These are phyloP conservation scores for Phaetusa simplex DNA, from an alignment of 2,113 vertebrate genomes.

Conservation along the genomic window DNA sequence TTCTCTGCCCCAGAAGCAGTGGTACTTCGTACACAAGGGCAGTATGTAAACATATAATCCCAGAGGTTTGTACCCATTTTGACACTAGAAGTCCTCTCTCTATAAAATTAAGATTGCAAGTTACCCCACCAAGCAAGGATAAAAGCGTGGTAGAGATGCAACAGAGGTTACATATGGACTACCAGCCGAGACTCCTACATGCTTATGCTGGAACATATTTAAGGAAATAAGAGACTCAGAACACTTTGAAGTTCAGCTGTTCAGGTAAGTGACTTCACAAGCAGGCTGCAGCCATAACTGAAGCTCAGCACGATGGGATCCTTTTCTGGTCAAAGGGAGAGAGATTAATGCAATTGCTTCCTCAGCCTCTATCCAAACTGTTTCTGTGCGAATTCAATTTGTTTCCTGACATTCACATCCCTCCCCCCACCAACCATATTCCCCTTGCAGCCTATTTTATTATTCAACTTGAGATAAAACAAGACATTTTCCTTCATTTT, in stretches of 20 bases:
- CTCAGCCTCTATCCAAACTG: neutral
- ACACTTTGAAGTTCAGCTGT: neutral
- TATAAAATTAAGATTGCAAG: neutral
- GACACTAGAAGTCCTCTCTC: neutral
- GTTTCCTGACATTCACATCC: neutral
- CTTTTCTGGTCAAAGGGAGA: neutral
- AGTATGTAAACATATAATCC: neutral
- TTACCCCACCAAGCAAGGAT: neutral
- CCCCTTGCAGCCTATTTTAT: neutral
- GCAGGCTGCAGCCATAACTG: neutral
- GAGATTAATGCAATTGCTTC: neutral
- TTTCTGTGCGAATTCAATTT: neutral
- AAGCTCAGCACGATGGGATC: neutral
- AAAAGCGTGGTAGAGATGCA: neutral
- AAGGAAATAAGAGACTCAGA: neutral
- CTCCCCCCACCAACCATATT: neutral
- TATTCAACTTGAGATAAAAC: neutral
- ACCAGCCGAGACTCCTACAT: neutral
- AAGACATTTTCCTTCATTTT: neutral
- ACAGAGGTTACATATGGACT: neutral
- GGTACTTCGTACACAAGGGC: neutral
- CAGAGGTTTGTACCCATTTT: neutral
- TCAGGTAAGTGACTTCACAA: neutral
- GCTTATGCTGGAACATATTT: neutral
- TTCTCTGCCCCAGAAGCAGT: neutral